Evolutionary conservation across 2,888 invertebrate genomes (phyloP), one percentile per base, ranked within the genome.

Genomic region (Hypercompe scribonia): DNA sequence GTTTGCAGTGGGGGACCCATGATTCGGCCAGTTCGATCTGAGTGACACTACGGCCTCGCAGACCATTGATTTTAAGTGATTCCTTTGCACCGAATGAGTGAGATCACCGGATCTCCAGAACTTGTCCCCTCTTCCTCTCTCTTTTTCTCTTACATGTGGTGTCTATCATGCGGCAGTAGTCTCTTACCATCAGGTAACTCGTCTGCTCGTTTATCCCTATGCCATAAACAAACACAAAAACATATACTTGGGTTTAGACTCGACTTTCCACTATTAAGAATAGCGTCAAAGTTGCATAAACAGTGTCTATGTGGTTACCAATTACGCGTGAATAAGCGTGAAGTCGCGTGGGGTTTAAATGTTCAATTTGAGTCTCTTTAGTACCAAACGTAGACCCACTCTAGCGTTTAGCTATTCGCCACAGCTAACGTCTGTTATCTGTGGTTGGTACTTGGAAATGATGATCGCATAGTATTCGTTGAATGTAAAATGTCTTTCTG

Each of bases 361-460:
- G 83, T 76, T 84, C 79, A 80, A 86, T 80, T 80, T 75, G 39
- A 75, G 73, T 63, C 58, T 78, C 74, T 24, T 28, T 64, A 67
- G 54, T 67, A 13, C 68, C 65, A 68, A 68, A 67, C 33, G 68
- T 34, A 72, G 73, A 78, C 81, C 74, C 73, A 85, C 86, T 88
- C 86, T 87, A 77, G 81, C 78, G 68, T 71, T 83, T 79, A 76
- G 72, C 76, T 78, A 82, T 83, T 86, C 74, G 75, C 78, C 74
- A 80, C 84, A 80, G 79, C 77, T 78, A 68, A 67, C 50, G 58
- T 63, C 24, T 58, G 15, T 67, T 72, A 65, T 74, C 72, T 74
- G 71, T 42, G 66, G 67, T 71, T 69, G 68, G 24, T 70, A 70
- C 70, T 63, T 46, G 39, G 71, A 71, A 71, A 71, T 66, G 58